Conservation (phyloP, 2,888 invertebrate species). For the Venustoraphidia nigricollis region DNA sequence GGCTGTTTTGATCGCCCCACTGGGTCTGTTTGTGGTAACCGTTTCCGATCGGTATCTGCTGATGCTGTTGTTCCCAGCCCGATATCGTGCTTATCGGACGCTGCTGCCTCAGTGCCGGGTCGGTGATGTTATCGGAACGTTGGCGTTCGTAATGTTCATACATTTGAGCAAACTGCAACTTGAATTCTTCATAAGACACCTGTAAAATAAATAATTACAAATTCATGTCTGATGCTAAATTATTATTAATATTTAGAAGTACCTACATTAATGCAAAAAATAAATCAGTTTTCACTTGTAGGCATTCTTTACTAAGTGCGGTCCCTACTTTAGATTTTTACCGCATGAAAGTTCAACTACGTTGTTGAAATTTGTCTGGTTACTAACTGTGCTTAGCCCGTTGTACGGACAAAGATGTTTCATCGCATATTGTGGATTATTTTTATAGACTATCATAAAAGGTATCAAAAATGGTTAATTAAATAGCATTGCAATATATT, state of each 20-base stretch:
- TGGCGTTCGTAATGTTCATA: conserved; percentile 91
- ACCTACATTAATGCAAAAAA: conserved; percentile 3
- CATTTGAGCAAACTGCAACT: conserved; percentile 94
- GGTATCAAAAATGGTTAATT: too few relatives aligned
- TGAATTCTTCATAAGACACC: conserved; percentile 97
- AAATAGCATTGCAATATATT: too few relatives aligned
- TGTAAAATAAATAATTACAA: conserved; percentile 21
- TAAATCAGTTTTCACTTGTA: conserved; percentile 1
- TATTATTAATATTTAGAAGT: conserved; percentile 2
- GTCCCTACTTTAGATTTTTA: too few relatives aligned
- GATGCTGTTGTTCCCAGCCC: conserved; percentile 68
- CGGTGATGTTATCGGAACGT: conserved; percentile 86
- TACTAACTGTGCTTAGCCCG: too few relatives aligned
- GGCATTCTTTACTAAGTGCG: too few relatives aligned
- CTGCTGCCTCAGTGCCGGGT: conserved; percentile 83
- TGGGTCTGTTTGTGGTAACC: conserved; percentile 22
- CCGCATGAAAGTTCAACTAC: too few relatives aligned
- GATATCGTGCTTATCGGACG: conserved; percentile 93
- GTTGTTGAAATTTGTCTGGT: too few relatives aligned
- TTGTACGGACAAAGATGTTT: too few relatives aligned
- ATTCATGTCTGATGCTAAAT: background rate
- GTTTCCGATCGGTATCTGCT: conserved; percentile 19
- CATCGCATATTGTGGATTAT: too few relatives aligned
- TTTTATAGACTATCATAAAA: too few relatives aligned
- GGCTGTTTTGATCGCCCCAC: conserved; percentile 19